Conservation (phyloP, 2,888 invertebrate species). For the Drosophila merina region DNA sequence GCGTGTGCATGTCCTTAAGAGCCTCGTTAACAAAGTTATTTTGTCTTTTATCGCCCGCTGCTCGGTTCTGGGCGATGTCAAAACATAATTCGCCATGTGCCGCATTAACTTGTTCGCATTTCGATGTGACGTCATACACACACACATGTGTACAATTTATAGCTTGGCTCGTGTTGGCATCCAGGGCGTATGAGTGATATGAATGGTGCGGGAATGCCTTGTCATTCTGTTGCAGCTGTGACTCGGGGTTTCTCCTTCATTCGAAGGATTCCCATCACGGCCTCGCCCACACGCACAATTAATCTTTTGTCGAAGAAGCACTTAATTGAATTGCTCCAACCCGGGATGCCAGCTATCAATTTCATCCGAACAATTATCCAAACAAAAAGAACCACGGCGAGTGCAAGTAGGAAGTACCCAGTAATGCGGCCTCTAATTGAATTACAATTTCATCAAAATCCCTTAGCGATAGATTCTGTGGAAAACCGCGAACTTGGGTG, state of each 20-base stretch:
- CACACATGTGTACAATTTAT: slow-evolving; percentile 56
- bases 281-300: slow-evolving; percentile 65
- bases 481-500: slow-evolving; percentile 53
- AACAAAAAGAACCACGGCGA: slow-evolving; percentile 48
- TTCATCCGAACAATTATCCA: slow-evolving; percentile 68
- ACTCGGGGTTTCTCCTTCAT: neutral
- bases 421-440: slow-evolving; percentile 67
- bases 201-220: slow-evolving; percentile 41
- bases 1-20: slow-evolving; percentile 65
- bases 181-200: slow-evolving; percentile 67
- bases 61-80: slow-evolving; percentile 58
- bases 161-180: slow-evolving; percentile 67
- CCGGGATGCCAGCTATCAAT: slow-evolving; percentile 67
- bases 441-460: slow-evolving; percentile 70
- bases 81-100: slow-evolving; percentile 75
- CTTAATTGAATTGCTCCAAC: slow-evolving; percentile 65
- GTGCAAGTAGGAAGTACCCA: slow-evolving; percentile 51
- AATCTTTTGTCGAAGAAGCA: slow-evolving; percentile 67
- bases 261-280: slow-evolving; percentile 16
- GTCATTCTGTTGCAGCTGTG: slow-evolving; percentile 69
- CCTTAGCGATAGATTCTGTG: slow-evolving; percentile 9
- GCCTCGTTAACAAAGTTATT: slow-evolving; percentile 79
- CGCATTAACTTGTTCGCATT: slow-evolving; percentile 64
- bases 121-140: slow-evolving; percentile 63
- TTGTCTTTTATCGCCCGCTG: slow-evolving; percentile 73